phyloP scores from a whole-genome alignment of 2,797 vertebrate genomes.

The Manis javanica region DNA sequence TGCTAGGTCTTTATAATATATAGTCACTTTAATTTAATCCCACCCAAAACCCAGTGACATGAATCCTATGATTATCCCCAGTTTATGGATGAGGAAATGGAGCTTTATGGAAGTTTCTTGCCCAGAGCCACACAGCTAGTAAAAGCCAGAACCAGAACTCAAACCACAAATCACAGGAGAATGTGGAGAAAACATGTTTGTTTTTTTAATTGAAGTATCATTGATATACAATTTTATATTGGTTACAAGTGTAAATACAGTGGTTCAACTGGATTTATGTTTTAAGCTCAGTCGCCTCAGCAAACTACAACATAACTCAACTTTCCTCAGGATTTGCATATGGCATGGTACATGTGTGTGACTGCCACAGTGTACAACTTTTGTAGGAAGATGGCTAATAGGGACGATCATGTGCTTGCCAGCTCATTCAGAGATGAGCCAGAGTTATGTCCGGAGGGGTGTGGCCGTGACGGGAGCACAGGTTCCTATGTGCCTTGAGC shows the following conservation, averaged over 20 bases:
- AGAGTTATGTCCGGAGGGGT: neutral
- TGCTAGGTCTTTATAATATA: neutral
- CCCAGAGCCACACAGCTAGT: neutral
- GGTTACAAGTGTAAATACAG: no score
- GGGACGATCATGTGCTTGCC: neutral
- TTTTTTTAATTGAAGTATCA: no score
- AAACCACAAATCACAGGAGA: neutral
- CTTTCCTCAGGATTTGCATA: neutral
- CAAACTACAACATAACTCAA: neutral
- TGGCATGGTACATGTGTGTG: neutral
- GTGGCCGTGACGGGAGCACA: no score
- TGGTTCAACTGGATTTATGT: neutral
- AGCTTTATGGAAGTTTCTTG: slow-evolving; percentile 6
- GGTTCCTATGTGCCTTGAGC: neutral
- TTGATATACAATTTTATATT: no score
- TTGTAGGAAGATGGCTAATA: neutral
- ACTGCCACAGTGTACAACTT: neutral
- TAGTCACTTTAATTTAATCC: slow-evolving; percentile 6
- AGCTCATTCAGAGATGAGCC: neutral
- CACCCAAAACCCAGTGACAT: neutral
- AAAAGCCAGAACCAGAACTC: slow-evolving; percentile 7
- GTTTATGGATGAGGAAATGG: neutral
- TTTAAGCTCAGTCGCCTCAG: neutral
- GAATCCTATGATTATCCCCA: neutral
- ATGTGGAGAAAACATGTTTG: neutral